phyloP scores from a whole-genome alignment of 2,113 vertebrate genomes.

The Eonycteris spelaea region DNA sequence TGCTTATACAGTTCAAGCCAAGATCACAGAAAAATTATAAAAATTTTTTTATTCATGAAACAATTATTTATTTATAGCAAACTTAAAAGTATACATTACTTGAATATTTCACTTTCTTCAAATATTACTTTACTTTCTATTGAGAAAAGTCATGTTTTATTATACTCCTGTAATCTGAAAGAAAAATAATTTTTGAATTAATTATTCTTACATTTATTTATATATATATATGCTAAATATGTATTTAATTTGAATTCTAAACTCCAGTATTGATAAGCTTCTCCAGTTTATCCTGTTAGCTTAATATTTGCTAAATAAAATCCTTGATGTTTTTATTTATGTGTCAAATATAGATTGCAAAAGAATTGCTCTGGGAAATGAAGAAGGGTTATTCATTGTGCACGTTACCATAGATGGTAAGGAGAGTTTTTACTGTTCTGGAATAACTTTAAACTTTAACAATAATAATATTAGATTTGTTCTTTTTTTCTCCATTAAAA shows the following conservation, averaged over 20 bases:
- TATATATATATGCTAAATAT: background rate
- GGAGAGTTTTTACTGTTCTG: conserved; percentile 50
- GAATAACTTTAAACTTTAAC: background rate
- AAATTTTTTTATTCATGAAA: background rate
- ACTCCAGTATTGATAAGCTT: background rate
- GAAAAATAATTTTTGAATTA: background rate
- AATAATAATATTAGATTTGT: background rate
- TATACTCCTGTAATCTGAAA: background rate
- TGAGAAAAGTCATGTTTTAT: background rate
- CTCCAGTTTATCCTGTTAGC: background rate
- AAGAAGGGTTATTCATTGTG: conserved; percentile 94
- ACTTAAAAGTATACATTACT: background rate
- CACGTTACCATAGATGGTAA: conserved; percentile 97
- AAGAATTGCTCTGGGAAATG: conserved; percentile 93
- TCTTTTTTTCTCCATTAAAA: background rate
- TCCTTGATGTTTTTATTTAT: background rate
- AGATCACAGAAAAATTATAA: background rate
- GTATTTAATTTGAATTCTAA: background rate
- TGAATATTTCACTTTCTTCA: background rate
- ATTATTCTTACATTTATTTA: background rate
- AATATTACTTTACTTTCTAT: background rate
- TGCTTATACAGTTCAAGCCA: background rate
- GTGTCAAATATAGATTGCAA: conserved; percentile 87
- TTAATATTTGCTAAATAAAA: background rate
- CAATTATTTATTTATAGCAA: background rate